These are phyloP conservation scores for Notodonta ziczac DNA, from an alignment of 2,888 invertebrate species.

Conservation along the genomic window DNA sequence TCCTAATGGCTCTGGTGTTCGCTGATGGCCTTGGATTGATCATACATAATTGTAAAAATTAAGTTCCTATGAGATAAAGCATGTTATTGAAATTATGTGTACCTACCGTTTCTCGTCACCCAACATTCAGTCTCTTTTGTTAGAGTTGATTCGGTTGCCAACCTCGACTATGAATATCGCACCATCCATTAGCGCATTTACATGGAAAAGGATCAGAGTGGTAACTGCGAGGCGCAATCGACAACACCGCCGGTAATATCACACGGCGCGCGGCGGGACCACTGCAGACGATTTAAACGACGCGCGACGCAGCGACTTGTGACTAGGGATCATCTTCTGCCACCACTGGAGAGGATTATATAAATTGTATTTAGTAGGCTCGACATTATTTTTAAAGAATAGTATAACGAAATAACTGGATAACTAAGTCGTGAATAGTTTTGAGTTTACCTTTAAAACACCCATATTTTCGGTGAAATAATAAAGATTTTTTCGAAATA, in stretches of 20 bases:
- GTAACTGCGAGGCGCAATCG: constrained; percentile 1
- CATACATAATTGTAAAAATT: too few species aligned
- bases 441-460: too few species aligned
- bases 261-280: not conserved
- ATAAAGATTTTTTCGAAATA: too few species aligned
- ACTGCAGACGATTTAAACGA: constrained; percentile 2
- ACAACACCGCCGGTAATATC: not conserved
- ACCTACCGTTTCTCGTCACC: not conserved
- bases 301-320: not conserved
- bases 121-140: not conserved
- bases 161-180: constrained; percentile 1
- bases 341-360: not conserved
- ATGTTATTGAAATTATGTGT: too few species aligned
- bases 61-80: too few species aligned
- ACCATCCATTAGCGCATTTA: constrained; percentile 11
- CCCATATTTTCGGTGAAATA: too few species aligned
- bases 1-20: too few species aligned
- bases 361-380: too few species aligned
- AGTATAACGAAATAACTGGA: too few species aligned
- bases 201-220: constrained; percentile 13
- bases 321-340: not conserved
- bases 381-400: too few species aligned
- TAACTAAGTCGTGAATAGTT: too few species aligned
- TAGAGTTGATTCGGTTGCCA: not conserved
- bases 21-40: too few species aligned